These are phyloP conservation scores for Stegodyphus dumicola DNA, from an alignment of 1,140 invertebrate genomes.

Conservation along the genomic window DNA sequence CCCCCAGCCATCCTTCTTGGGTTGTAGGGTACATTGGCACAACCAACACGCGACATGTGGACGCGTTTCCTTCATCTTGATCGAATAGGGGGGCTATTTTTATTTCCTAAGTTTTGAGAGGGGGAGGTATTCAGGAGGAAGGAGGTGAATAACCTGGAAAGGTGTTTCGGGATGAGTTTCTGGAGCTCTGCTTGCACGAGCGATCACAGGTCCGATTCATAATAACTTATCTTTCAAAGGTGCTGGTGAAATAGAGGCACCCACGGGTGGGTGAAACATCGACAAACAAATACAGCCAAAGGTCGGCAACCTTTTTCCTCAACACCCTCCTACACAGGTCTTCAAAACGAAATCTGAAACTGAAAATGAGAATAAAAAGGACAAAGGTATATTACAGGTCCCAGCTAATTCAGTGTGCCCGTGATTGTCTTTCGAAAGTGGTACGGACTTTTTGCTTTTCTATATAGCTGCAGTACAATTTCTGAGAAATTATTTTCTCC, in stretches of 20 bases:
- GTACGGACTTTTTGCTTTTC: too few relatives aligned
- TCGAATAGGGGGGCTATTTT: background rate
- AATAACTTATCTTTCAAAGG: conserved; percentile 6
- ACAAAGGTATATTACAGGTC: too few relatives aligned
- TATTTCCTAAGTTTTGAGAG: too few relatives aligned
- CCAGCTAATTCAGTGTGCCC: too few relatives aligned
- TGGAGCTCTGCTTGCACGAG: too few relatives aligned
- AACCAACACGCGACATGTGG: conserved; percentile 20
- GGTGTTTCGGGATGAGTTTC: background rate
- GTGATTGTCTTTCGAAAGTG: too few relatives aligned
- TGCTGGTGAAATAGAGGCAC: conserved; percentile 11
- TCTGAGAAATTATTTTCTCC: too few relatives aligned
- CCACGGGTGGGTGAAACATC: background rate
- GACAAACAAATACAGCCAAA: background rate
- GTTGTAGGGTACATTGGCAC: conserved; percentile 7
- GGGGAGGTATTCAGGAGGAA: background rate
- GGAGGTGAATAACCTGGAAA: conserved; percentile 34
- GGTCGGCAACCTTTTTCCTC: conserved; percentile 21
- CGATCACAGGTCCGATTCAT: too few relatives aligned
- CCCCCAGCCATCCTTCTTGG: background rate
- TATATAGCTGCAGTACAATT: too few relatives aligned
- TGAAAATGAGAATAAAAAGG: too few relatives aligned
- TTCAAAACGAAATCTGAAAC: too few relatives aligned
- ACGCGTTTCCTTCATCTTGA: conserved; percentile 3
- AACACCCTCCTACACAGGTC: background rate